phyloP scores from a whole-genome alignment of 2,888 invertebrate genomes.

The Zaprionus bogoriensis region DNA sequence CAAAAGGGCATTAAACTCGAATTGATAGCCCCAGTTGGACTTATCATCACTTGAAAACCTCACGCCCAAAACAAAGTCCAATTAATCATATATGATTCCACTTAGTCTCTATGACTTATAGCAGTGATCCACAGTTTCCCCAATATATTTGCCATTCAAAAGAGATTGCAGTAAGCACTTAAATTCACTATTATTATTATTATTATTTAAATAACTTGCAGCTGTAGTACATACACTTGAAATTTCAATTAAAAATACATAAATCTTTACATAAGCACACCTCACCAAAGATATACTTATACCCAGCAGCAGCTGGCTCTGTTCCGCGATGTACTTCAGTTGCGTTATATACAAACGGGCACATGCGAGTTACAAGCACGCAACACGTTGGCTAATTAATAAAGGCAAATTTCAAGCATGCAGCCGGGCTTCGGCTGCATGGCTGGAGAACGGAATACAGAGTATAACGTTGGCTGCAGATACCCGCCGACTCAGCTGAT shows the following conservation, averaged over 20 bases:
- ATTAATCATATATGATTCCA: background rate
- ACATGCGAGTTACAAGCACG: slow-evolving; percentile 22
- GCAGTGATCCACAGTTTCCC: no score
- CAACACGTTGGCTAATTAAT: slow-evolving; percentile 51
- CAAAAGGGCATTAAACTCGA: no score
- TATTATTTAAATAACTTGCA: slow-evolving; percentile 33
- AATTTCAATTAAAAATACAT: slow-evolving; percentile 12
- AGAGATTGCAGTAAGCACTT: no score
- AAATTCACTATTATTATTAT: slow-evolving; percentile 27
- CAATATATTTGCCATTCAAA: no score
- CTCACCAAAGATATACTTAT: background rate
- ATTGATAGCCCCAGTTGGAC: no score
- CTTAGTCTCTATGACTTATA: no score
- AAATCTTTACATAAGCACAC: slow-evolving; percentile 11
- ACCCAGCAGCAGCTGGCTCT: background rate
- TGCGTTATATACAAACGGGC: slow-evolving; percentile 25
- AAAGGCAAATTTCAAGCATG: slow-evolving; percentile 69
- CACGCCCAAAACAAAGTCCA: background rate
- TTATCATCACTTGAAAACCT: no score
- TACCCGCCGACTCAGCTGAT: slow-evolving; percentile 80
- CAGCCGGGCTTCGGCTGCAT: slow-evolving; percentile 56
- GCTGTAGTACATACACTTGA: slow-evolving; percentile 2
- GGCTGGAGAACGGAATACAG: slow-evolving; percentile 52
- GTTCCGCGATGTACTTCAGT: slow-evolving; percentile 11
- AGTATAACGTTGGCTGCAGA: slow-evolving; percentile 50